These are phyloP conservation scores for Lasioglossum leucozonium DNA, from an alignment of 2,888 invertebrate species.

Conservation along the genomic window DNA sequence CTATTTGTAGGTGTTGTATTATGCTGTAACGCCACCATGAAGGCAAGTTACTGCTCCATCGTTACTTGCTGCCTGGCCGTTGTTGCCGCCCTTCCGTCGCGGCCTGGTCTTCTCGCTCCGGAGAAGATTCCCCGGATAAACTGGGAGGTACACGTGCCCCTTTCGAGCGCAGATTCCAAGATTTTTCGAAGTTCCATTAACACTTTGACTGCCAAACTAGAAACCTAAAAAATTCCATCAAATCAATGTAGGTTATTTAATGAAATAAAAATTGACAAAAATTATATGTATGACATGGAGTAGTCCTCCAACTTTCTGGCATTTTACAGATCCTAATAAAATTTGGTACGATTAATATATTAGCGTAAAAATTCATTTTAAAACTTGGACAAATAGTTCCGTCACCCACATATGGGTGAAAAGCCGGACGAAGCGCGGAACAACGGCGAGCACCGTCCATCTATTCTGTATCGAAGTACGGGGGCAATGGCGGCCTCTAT, in stretches of 20 bases:
- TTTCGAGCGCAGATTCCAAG: neutral
- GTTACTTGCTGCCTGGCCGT: conserved; percentile 66
- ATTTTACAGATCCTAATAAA: no score
- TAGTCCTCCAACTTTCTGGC: no score
- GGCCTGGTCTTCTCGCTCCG: conserved; percentile 21
- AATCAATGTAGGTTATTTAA: no score
- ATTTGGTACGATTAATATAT: no score
- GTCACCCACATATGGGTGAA: no score
- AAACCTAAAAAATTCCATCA: no score
- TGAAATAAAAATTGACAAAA: no score
- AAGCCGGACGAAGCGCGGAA: neutral
- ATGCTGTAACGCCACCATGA: conserved; percentile 53
- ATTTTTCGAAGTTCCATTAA: neutral
- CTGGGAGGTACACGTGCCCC: neutral
- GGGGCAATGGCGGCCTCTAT: neutral
- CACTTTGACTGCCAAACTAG: no score
- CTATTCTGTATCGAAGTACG: neutral
- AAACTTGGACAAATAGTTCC: no score
- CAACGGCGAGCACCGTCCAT: neutral
- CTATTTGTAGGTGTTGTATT: conserved; percentile 73
- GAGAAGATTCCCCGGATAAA: neutral
- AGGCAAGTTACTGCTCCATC: conserved; percentile 63
- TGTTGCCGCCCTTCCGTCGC: conserved; percentile 41
- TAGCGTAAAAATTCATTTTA: no score
- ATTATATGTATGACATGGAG: no score